A percentile compares a stretch with the other conserved stretches of the same genome.
Conservation (phyloP, 2,797 vertebrate species). For the Miichthys miiuy region DNA sequence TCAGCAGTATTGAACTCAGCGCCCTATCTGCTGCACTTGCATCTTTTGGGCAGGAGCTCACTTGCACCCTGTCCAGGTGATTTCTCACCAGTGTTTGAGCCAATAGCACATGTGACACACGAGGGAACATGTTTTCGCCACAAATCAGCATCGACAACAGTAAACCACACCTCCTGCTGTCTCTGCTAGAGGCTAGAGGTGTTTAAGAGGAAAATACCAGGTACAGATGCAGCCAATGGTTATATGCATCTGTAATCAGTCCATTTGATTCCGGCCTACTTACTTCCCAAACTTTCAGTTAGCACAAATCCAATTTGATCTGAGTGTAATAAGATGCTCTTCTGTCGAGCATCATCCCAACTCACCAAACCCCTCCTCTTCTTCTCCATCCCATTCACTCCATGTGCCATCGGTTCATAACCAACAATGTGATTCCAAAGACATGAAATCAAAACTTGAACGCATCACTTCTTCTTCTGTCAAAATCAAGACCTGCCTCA, state of each 20-base stretch:
- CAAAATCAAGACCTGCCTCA: conserved; percentile 12
- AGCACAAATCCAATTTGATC: not conserved
- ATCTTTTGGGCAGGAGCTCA: conserved; percentile 72
- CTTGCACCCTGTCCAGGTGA: conserved; percentile 58
- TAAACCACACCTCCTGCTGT: not conserved
- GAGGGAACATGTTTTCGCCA: conserved; percentile 14
- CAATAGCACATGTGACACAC: conserved; percentile 72
- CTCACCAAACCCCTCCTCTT: conserved; percentile 43
- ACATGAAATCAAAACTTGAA: conserved; percentile 71
- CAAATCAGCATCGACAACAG: not conserved
- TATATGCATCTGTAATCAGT: not conserved
- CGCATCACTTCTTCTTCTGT: conserved; percentile 20
- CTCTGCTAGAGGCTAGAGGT: not conserved
- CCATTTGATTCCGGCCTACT: not conserved
- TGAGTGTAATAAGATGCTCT: not conserved
- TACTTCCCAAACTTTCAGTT: not conserved
- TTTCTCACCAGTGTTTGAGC: conserved; percentile 67
- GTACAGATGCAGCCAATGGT: not conserved
- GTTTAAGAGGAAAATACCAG: not conserved
- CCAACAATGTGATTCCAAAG: conserved; percentile 41
- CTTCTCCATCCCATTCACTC: conserved; percentile 62
- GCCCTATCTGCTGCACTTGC: conserved; percentile 74
- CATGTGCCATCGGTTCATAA: conserved; percentile 78
- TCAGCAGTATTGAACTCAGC: conserved; percentile 25
- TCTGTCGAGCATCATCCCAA: conserved; percentile 1